Conservation (phyloP, 2,113 vertebrate species). For the Ia io region DNA sequence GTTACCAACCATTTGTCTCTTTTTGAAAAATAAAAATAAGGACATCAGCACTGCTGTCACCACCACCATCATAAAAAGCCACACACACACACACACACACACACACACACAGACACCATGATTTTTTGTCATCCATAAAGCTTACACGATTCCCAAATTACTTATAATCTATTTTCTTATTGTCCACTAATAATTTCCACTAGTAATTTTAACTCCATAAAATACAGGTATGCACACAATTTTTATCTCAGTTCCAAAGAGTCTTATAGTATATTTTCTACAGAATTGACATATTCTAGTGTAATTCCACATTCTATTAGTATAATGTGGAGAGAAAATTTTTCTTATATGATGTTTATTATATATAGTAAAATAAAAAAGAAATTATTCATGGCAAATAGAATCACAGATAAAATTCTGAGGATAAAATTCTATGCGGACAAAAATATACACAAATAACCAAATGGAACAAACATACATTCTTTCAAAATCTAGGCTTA, state of each 20-base stretch:
- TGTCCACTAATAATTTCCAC: not conserved
- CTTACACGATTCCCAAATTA: not conserved
- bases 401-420: not conserved
- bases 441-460: not conserved
- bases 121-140: not conserved
- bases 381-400: not conserved
- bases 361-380: conserved; percentile 48
- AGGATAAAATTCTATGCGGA: not conserved
- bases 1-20: conserved; percentile 46
- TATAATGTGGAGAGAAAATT: not conserved
- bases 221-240: not conserved
- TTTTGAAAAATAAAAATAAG: conserved; percentile 61
- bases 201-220: conserved; percentile 34
- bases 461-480: not conserved
- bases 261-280: not conserved
- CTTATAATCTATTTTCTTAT: conserved; percentile 46
- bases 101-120: not conserved
- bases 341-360: conserved; percentile 56
- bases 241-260: conserved; percentile 59
- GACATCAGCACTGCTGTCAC: not conserved
- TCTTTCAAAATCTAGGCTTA: not conserved
- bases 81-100: not conserved
- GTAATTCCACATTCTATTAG: conserved; percentile 7
- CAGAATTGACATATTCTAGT: not conserved
- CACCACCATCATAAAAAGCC: not conserved